These are phyloP conservation scores for Bolinopsis microptera DNA, from an alignment of 37 sponge, comb jelly and placozoan genomes.

Conservation along the genomic window DNA sequence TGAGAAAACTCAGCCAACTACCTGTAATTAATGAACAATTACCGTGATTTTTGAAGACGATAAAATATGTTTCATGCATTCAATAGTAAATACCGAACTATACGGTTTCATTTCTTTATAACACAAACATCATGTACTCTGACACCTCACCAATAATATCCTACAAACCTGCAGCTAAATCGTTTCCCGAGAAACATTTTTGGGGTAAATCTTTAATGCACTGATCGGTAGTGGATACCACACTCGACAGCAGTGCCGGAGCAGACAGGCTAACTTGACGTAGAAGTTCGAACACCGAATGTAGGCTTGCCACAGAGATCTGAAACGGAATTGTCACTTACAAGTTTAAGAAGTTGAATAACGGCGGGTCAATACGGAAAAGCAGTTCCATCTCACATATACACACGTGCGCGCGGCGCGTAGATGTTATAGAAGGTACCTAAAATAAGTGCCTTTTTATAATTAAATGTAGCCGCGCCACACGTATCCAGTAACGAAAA, in stretches of 20 bases:
- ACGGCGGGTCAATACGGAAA: neutral
- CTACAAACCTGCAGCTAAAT: neutral
- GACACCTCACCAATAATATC: too few species aligned
- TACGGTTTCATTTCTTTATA: neutral
- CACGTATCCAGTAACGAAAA: neutral
- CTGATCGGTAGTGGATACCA: neutral
- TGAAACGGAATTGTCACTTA: neutral
- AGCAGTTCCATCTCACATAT: neutral
- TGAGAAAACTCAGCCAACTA: conserved; percentile 28
- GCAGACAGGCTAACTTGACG: conserved; percentile 19
- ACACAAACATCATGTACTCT: too few species aligned
- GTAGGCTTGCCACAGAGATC: conserved; percentile 11
- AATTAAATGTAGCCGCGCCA: conserved; percentile 32
- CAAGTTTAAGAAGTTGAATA: too few species aligned
- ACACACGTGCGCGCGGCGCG: conserved; percentile 12
- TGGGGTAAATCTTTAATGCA: conserved; percentile 30
- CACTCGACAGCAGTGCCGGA: neutral
- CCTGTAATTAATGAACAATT: neutral
- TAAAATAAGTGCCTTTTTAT: neutral
- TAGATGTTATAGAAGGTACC: conserved; percentile 50
- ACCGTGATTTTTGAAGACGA: neutral
- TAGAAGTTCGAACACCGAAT: conserved; percentile 21
- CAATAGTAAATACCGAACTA: neutral
- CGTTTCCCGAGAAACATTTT: neutral
- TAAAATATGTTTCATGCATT: neutral